Evolutionary conservation across 1,140 invertebrate species (phyloP), one percentile per base, ranked within the genome.

Genomic region (Caenorhabditis brenneri): DNA sequence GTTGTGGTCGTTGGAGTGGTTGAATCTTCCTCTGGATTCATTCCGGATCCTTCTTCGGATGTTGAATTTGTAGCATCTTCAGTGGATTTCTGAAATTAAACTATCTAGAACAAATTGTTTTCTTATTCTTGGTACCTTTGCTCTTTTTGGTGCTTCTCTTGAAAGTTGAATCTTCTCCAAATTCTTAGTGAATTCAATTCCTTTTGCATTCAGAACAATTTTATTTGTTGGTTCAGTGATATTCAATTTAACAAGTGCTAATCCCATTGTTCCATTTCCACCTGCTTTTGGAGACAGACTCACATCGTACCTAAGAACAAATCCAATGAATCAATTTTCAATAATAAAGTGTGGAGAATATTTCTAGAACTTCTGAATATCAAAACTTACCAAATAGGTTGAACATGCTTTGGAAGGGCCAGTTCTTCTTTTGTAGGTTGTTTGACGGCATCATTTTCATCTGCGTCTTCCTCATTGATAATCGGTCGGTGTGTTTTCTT

Each of bases 381-480:
- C n/a, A 5, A 24, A 2, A 46, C 65, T 12, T 74, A 74, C 65
- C 65, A 74, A 39, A 74, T n/a, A 22, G 65, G 65, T 42, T 74
- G 65, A 22, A 74, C 65, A 24, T 42, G 12, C 24, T 42, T 42
- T 12, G 65, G 65, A 12, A 74, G 65, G 42, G 65, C 65, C 36
- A 74, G 42, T 24, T 74, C 65, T 74, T 74, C 65, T 74, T 74
- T 74, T 7, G 33, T 74, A 42, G 65, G 65, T n/a, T 74, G 33
- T 46, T 74, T 74, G 36, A 74, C 27, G 12, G 65, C 33, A n/a
- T 39, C 65, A 42, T 74, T 74, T 36, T 74, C 65, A 42, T 74
- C 65, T 19, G 36, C 36, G 24, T 74, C 65, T n/a, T 74, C 65
- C 24, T 74, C 65, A 42, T 74, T 74, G 7, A 74, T 29, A 42